Base-by-base conservation (phyloP, 2,797 vertebrate species). In the Hozukius guyotensis region DNA sequence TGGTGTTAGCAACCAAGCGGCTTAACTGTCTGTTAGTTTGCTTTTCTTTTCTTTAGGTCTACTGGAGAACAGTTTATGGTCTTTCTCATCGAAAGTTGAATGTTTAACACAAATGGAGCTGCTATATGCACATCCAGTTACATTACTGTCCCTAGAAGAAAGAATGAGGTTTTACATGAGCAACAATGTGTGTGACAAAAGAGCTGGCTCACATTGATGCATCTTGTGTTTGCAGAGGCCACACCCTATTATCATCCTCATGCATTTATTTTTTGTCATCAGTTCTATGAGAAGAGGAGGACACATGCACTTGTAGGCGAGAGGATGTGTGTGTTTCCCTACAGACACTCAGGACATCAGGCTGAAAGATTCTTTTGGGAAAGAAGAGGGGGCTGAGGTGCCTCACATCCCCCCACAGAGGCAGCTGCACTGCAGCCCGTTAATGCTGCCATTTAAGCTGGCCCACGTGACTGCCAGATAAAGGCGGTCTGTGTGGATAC, bases 391-490 rank as follows among this genome's bases (percentile, higher is more conserved):
- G 76, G 22, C 65, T 52, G 65, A 53, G 75, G 61, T 25, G 6
- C n/a, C 73, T 67, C 72, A 73, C 42, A 69, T 69, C 82, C 71
- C 82, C 86, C 18, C 75, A 72, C 75, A 63, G 62, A 71, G 79
- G 66, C 92, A 92, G 89, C 91, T 91, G 87, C 89, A 85, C 42
- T 81, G 70, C 77, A 78, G 74, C 76, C 75, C 69, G 49, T 66
- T 86, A 87, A 81, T 83, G 75, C 89, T 86, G 91, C 91, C 71
- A 88, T 93, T 93, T 90, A 93, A 87, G 82, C 82, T 27, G 75
- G 73, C 82, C 82, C 94, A 95, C 59, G 88, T 95, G 94, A 91
- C 83, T 8, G n/a, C 60, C 77, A 89, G 89, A 94, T 94, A 94
- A 94, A 94, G 89, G 91, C 79, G 7, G 84, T 89, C 87, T 87